Evolutionary conservation across 1,140 invertebrate species (phyloP).

Genomic region (Gryllus bimaculatus): DNA sequence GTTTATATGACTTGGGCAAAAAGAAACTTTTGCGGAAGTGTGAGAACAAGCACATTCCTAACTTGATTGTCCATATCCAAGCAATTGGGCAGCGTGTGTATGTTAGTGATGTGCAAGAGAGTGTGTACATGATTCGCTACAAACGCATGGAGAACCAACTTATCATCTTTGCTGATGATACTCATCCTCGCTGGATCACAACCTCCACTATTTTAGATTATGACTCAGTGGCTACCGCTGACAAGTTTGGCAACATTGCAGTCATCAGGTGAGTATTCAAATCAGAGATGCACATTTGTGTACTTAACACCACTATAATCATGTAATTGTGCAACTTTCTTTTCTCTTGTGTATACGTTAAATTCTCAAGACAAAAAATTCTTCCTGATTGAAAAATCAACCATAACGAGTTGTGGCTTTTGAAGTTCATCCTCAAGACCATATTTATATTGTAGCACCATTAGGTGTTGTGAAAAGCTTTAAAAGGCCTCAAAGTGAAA

Average conservation of each 20-base stretch:
- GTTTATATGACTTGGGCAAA: slow-evolving; percentile 95
- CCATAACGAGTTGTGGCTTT: no score
- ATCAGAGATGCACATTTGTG: no score
- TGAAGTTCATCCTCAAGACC: no score
- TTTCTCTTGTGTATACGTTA: no score
- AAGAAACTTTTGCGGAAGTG: slow-evolving; percentile 95
- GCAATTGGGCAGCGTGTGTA: slow-evolving; percentile 88
- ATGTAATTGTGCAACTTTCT: no score
- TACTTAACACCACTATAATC: no score
- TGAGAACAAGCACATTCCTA: slow-evolving; percentile 98
- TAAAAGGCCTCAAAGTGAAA: no score
- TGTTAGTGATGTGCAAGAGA: slow-evolving; percentile 94
- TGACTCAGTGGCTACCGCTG: slow-evolving; percentile 89
- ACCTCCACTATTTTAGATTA: slow-evolving; percentile 90
- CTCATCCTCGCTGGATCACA: slow-evolving; percentile 92
- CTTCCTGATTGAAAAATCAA: no score
- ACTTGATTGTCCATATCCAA: slow-evolving; percentile 87
- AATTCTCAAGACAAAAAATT: no score
- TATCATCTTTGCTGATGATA: slow-evolving; percentile 97
- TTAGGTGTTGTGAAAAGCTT: no score
- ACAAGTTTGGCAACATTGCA: slow-evolving; percentile 98
- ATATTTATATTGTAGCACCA: no score
- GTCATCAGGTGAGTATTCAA: slow-evolving; percentile 50
- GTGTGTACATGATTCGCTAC: slow-evolving; percentile 92
- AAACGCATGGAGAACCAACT: slow-evolving; percentile 93